A percentile compares a stretch with the other conserved stretches of the same genome.
Conservation (phyloP, 1,140 invertebrate species). For the Drosophila neocordata region DNA sequence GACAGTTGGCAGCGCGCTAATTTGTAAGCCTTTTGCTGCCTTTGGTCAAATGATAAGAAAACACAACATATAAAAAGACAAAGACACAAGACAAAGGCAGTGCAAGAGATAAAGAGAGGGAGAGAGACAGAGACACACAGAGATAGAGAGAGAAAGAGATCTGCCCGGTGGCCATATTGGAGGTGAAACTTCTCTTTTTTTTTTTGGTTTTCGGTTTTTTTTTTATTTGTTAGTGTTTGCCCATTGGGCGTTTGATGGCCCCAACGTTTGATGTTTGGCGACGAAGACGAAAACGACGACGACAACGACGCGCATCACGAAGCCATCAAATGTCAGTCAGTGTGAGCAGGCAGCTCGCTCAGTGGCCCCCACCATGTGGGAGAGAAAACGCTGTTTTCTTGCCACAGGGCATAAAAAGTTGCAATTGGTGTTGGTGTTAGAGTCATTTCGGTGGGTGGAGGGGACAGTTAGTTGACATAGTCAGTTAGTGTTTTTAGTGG, state of each 20-base stretch:
- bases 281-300: constrained; percentile 23
- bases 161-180: constrained; percentile 68
- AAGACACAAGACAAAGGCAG: constrained; percentile 30
- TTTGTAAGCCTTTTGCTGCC: constrained; percentile 72
- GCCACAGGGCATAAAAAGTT: constrained; percentile 26
- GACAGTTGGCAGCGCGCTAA: constrained; percentile 79
- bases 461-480: constrained; percentile 6
- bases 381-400: constrained; percentile 32
- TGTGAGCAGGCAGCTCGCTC: constrained; percentile 19
- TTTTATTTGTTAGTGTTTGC: constrained; percentile 14
- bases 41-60: constrained; percentile 75
- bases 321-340: constrained; percentile 77
- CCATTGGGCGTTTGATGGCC: constrained; percentile 69
- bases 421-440: neutral
- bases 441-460: neutral
- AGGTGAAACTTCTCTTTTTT: constrained; percentile 67
- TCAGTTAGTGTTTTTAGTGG: constrained; percentile 25
- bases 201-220: neutral
- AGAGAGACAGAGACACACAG: constrained; percentile 24
- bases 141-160: constrained; percentile 28
- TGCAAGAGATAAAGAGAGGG: neutral
- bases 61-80: constrained; percentile 24
- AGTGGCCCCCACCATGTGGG: constrained; percentile 43
- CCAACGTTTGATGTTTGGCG: constrained; percentile 70
- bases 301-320: constrained; percentile 60